A percentile compares a stretch with the other conserved stretches of the same genome.
Evolutionary conservation across 1,140 invertebrate species (phyloP).

Genomic region (Rhysida immarginata): DNA sequence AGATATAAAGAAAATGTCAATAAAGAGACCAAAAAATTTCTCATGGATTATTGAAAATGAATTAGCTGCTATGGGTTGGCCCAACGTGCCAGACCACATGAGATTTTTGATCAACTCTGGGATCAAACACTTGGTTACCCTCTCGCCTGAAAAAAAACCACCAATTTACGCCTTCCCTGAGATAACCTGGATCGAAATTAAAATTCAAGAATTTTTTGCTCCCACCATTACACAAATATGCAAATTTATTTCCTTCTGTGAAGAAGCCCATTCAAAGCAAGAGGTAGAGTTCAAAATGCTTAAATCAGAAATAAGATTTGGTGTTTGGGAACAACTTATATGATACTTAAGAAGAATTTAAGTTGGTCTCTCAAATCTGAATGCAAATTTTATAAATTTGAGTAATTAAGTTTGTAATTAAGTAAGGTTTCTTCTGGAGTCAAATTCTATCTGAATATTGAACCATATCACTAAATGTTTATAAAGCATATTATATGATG

Average conservation of each 20-base stretch:
- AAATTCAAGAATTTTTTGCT: conserved; percentile 45
- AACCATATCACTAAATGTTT: too few relatives aligned
- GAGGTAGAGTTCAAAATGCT: too few relatives aligned
- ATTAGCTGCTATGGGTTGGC: conserved; percentile 46
- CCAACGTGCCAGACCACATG: conserved; percentile 38
- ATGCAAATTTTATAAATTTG: too few relatives aligned
- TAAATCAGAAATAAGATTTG: too few relatives aligned
- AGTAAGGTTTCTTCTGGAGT: too few relatives aligned
- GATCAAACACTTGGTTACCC: conserved; percentile 37
- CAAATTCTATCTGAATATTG: too few relatives aligned
- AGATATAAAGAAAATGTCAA: too few relatives aligned
- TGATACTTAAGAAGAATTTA: too few relatives aligned
- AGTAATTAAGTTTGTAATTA: too few relatives aligned
- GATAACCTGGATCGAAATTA: conserved; percentile 33
- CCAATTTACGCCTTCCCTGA: conserved; percentile 30
- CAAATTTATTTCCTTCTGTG: conserved; percentile 47
- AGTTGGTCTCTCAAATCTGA: too few relatives aligned
- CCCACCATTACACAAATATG: conserved; percentile 47
- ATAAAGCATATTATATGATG: too few relatives aligned
- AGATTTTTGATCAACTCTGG: conserved; percentile 40
- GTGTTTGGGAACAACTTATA: too few relatives aligned
- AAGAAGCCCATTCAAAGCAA: conserved; percentile 18
- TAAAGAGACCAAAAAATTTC: background rate
- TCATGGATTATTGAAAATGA: conserved; percentile 3
- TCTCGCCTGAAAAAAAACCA: conserved; percentile 45